Percentiles rank a stretch among this genome's conserved stretches.
Evolutionary conservation across 2,797 vertebrate genomes (phyloP).

Genomic region (Sebastes jordani): DNA sequence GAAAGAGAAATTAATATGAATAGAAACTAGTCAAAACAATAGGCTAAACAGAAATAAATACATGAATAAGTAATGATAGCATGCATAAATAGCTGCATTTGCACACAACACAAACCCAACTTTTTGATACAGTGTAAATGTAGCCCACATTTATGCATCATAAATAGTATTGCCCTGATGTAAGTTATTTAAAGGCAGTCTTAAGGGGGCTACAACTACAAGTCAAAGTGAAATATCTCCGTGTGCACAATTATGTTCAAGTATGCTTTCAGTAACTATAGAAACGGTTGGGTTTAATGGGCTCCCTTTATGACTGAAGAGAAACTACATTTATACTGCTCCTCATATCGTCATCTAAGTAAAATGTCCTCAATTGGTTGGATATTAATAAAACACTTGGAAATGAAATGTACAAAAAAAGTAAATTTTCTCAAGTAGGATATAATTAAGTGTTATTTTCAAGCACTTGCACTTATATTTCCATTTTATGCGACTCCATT

Average conservation of each 20-base stretch:
- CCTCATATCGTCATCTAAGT: not conserved
- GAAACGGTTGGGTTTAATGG: not conserved
- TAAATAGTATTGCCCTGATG: not conserved
- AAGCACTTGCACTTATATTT: too few species aligned
- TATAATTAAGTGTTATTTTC: too few species aligned
- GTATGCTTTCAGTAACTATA: not conserved
- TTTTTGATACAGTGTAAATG: constrained; percentile 3
- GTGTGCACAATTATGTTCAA: not conserved
- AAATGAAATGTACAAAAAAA: too few species aligned
- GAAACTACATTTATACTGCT: not conserved
- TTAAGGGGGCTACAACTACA: not conserved
- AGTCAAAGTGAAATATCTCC: not conserved
- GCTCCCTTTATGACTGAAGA: not conserved
- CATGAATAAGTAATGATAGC: constrained; percentile 32
- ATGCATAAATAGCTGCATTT: constrained; percentile 21
- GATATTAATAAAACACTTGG: not conserved
- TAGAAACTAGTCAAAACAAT: constrained; percentile 8
- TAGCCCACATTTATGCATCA: not conserved
- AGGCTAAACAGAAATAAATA: constrained; percentile 15
- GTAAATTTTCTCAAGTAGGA: not conserved
- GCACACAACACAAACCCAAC: not conserved
- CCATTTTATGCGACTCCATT: too few species aligned
- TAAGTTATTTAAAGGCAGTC: not conserved
- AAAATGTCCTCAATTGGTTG: not conserved
- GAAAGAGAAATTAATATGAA: constrained; percentile 6